Conservation (phyloP, 2,797 vertebrate species). For the Pantherophis vulpinus region DNA sequence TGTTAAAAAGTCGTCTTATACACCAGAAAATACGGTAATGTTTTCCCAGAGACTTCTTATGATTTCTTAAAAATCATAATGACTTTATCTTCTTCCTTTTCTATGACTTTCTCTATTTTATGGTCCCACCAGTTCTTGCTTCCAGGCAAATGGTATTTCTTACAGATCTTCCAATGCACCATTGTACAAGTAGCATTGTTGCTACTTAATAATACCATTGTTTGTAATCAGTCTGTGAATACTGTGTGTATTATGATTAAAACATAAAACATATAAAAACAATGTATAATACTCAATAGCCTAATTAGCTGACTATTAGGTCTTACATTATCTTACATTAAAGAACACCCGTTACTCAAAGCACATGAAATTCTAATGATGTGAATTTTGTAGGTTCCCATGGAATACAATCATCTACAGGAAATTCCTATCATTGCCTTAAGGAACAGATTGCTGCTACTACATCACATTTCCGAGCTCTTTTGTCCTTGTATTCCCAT, state of each 20-base stretch:
- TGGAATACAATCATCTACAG: conserved; percentile 98
- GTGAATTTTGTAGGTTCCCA: conserved; percentile 82
- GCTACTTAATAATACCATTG: not conserved
- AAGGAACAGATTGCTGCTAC: conserved; percentile 90
- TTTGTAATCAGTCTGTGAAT: not conserved
- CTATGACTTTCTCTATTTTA: not conserved
- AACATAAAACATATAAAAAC: not conserved
- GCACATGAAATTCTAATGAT: not conserved
- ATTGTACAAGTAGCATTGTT: not conserved
- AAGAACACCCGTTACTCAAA: not conserved
- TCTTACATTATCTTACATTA: not conserved
- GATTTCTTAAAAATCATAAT: not conserved
- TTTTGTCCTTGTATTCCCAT: conserved; percentile 99
- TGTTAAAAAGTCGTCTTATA: too few species aligned
- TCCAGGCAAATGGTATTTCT: not conserved
- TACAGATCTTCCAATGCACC: not conserved
- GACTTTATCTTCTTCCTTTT: not conserved
- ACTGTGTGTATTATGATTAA: not conserved
- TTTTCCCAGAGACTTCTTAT: not conserved
- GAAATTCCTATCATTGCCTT: conserved; percentile 90
- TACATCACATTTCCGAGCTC: conserved; percentile 97
- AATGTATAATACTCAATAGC: not conserved
- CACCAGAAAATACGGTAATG: too few species aligned
- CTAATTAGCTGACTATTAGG: not conserved
- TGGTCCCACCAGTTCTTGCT: not conserved